A percentile compares a stretch with the other conserved stretches of the same genome.
phyloP scores from a whole-genome alignment of 2,113 vertebrate genomes.

The Gallinago jamesoni region DNA sequence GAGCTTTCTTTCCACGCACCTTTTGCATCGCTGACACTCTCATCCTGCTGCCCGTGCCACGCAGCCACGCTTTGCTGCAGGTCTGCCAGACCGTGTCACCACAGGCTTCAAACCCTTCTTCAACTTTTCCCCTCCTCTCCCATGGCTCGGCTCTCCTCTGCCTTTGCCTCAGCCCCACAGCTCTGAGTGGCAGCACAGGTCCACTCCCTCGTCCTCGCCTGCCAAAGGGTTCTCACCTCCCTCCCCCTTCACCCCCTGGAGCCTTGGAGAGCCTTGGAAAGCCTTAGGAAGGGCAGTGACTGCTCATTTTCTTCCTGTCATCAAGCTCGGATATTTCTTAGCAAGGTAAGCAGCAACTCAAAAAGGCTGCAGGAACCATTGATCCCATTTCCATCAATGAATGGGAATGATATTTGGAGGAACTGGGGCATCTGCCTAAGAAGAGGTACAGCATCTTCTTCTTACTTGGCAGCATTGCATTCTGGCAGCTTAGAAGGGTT shows the following conservation, averaged over 20 bases:
- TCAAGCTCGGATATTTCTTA: background rate
- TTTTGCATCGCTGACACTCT: background rate
- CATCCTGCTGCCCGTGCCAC: background rate
- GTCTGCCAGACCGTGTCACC: background rate
- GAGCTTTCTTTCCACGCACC: background rate
- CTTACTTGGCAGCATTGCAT: background rate
- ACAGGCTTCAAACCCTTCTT: background rate
- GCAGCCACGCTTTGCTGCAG: background rate
- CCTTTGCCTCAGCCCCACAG: background rate
- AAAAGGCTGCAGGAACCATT: background rate
- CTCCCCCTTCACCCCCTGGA: fast-evolving
- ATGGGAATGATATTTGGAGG: background rate
- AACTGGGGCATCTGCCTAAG: background rate
- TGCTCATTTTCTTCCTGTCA: background rate
- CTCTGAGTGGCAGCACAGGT: background rate
- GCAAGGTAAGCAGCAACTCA: background rate
- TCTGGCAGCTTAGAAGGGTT: background rate
- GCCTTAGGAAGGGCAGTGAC: background rate
- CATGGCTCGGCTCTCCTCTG: fast-evolving
- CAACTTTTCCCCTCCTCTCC: background rate
- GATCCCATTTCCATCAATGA: background rate
- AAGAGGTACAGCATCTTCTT: background rate
- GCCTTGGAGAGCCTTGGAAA: background rate
- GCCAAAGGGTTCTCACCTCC: fast-evolving
- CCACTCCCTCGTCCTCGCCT: background rate